phyloP scores from a whole-genome alignment of 2,888 invertebrate genomes.

The Elmis aenea region DNA sequence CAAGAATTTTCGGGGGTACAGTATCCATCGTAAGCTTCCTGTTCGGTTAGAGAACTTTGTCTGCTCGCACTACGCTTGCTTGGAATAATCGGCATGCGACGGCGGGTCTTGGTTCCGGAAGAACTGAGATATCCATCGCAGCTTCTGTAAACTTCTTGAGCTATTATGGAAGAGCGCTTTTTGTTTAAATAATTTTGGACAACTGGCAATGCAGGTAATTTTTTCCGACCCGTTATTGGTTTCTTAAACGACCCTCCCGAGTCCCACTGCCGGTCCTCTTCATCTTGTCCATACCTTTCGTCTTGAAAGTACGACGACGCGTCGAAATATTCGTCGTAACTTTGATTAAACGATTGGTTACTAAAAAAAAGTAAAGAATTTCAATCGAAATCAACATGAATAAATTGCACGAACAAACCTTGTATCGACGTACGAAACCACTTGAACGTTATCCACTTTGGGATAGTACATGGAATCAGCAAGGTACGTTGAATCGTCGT shows the following conservation, averaged over 20 bases:
- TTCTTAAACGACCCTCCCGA: constrained; percentile 54
- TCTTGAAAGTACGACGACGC: constrained; percentile 60
- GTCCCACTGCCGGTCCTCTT: constrained; percentile 71
- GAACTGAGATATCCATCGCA: constrained; percentile 40
- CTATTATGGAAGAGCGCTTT: constrained; percentile 39
- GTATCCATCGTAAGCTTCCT: constrained; percentile 33
- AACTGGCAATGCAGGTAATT: constrained; percentile 47
- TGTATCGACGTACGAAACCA: constrained; percentile 34
- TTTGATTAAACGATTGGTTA: constrained; percentile 48
- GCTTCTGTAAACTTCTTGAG: constrained; percentile 30
- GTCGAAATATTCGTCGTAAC: constrained; percentile 65
- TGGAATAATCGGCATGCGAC: constrained; percentile 45
- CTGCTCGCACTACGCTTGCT: constrained; percentile 39
- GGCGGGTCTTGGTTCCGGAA: constrained; percentile 41
- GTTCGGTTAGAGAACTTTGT: constrained; percentile 41
- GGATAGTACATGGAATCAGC: constrained; percentile 46
- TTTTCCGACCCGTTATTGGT: constrained; percentile 29
- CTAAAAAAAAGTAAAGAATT: constrained; percentile 38
- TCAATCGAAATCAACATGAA: no score
- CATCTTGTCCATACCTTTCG: constrained; percentile 55
- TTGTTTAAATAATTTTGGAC: constrained; percentile 54
- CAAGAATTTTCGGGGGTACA: constrained; percentile 38
- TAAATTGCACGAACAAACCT: no score
- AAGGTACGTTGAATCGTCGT: constrained; percentile 65
- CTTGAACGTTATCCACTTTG: constrained; percentile 35